Conservation (phyloP, 2,797 vertebrate genomes). For the Acridotheres tristis region DNA sequence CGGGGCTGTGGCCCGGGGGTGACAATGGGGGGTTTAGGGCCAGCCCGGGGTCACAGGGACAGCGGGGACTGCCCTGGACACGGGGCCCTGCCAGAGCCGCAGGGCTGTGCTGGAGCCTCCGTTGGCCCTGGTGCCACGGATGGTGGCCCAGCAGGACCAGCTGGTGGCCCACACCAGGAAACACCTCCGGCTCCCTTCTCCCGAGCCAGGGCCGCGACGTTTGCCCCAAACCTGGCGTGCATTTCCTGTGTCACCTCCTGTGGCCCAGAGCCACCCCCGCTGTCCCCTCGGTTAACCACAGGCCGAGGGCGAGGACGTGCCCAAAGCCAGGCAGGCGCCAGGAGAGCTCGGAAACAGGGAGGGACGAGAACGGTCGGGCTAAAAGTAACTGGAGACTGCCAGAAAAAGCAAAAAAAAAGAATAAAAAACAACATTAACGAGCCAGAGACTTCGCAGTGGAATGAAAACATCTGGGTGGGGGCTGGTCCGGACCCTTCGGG, state of each 20-base stretch:
- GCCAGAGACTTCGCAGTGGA: neutral
- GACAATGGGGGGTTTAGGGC: neutral
- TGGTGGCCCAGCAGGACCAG: neutral
- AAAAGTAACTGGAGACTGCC: neutral
- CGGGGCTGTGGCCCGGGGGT: rapidly evolving
- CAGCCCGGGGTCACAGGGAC: rapidly evolving
- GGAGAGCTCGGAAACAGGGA: rapidly evolving
- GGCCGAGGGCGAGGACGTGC: neutral
- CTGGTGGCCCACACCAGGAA: neutral
- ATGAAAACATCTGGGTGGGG: neutral
- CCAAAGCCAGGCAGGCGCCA: neutral
- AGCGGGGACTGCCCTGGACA: neutral
- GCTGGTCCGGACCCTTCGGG: neutral
- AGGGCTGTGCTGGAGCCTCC: too few relatives aligned
- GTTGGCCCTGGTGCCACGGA: neutral
- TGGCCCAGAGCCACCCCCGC: neutral
- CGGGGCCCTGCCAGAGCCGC: rapidly evolving
- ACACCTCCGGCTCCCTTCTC: rapidly evolving
- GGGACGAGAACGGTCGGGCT: neutral
- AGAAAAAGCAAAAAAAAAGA: neutral
- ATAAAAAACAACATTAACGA: neutral
- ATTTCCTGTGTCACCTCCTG: neutral
- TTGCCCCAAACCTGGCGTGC: rapidly evolving
- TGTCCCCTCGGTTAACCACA: neutral
- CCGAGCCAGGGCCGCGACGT: rapidly evolving